These are phyloP conservation scores for Leuciscus idus DNA, from an alignment of 2,113 vertebrate genomes.

Conservation along the genomic window DNA sequence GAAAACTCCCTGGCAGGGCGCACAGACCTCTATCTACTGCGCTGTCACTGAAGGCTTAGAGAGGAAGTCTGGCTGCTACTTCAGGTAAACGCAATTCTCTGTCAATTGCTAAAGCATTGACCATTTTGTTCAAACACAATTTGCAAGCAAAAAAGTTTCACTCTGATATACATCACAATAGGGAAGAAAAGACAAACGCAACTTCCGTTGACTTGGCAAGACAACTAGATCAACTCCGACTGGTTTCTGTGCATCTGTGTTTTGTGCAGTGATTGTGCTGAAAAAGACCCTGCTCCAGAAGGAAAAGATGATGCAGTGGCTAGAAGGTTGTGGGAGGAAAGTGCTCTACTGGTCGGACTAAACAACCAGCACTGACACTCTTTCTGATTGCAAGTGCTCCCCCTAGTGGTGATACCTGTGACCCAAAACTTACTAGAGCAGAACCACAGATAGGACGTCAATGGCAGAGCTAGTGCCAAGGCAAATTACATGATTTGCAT, in stretches of 20 bases:
- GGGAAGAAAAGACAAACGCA: too few relatives aligned
- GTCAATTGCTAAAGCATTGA: neutral
- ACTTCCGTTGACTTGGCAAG: too few relatives aligned
- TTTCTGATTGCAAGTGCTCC: neutral
- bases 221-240: neutral
- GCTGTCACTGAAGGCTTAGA: slow-evolving; percentile 72
- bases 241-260: slow-evolving; percentile 29
- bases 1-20: slow-evolving; percentile 75
- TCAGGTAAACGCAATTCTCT: slow-evolving; percentile 67
- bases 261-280: slow-evolving; percentile 69
- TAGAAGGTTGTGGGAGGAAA: slow-evolving; percentile 72
- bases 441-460: neutral
- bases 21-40: slow-evolving; percentile 75
- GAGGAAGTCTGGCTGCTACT: slow-evolving; percentile 68
- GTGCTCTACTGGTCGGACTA: slow-evolving; percentile 69
- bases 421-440: neutral
- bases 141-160: too few relatives aligned
- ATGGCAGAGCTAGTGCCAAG: neutral
- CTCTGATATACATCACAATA: too few relatives aligned
- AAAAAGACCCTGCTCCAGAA: slow-evolving; percentile 66
- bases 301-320: slow-evolving; percentile 66
- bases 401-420: neutral
- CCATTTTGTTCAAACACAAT: too few relatives aligned
- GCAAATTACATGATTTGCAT: slow-evolving; percentile 2
- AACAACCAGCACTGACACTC: slow-evolving; percentile 42